Percentiles rank a stretch among this genome's conserved stretches.
Conservation (phyloP, 2,113 vertebrate genomes). For the Oryzias curvinotus region DNA sequence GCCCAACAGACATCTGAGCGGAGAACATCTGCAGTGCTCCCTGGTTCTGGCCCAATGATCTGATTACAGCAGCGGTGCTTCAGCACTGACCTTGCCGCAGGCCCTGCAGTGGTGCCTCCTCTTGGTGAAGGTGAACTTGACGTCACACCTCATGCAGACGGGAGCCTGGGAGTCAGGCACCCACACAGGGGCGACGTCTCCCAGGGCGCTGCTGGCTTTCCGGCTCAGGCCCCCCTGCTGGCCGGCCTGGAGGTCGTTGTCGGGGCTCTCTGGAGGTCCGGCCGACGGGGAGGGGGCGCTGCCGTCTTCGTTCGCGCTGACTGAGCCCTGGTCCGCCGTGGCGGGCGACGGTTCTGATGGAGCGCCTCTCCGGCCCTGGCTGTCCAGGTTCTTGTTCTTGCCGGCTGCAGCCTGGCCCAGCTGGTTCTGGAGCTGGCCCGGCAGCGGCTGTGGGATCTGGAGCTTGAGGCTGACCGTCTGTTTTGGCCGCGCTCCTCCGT, state of each 20-base stretch:
- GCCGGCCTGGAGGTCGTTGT: conserved; percentile 93
- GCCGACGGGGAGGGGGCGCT: conserved; percentile 66
- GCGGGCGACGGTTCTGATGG: conserved; percentile 26
- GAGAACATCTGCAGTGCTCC: neutral
- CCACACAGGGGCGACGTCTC: conserved; percentile 96
- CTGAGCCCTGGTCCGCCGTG: conserved; percentile 59
- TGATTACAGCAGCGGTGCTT: neutral
- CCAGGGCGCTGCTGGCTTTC: conserved; percentile 86
- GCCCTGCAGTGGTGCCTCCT: conserved; percentile 98
- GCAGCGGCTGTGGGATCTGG: conserved; percentile 89
- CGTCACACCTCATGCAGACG: conserved; percentile 97
- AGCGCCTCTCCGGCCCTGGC: conserved; percentile 59
- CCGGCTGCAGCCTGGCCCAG: conserved; percentile 75
- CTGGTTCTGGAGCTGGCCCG: conserved; percentile 89
- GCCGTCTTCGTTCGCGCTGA: conserved; percentile 77
- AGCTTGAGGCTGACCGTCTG: conserved; percentile 93
- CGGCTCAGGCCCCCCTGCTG: conserved; percentile 83
- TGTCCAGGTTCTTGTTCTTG: conserved; percentile 92
- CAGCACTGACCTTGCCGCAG: conserved; percentile 91
- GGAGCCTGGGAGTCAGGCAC: conserved; percentile 98
- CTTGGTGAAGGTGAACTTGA: conserved; percentile 98
- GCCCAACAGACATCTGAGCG: neutral
- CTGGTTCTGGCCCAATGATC: neutral
- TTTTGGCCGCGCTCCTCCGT: conserved; percentile 96
- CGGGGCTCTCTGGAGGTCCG: conserved; percentile 86